A percentile compares a stretch with the other conserved stretches of the same genome.
phyloP scores from a whole-genome alignment of 2,888 invertebrate species.

The Gisinianus flammeolus region DNA sequence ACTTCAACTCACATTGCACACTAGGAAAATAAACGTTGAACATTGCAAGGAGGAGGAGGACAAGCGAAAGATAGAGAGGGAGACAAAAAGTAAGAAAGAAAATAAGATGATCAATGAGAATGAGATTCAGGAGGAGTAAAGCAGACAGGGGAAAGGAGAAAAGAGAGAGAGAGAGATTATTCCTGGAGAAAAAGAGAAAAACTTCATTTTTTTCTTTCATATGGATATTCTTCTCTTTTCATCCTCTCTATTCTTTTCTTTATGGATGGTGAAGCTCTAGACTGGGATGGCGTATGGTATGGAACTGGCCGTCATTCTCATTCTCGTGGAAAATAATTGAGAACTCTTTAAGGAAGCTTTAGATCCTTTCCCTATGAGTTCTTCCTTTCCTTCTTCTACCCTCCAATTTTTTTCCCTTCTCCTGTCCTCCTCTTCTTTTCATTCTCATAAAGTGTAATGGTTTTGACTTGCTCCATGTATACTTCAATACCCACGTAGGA shows the following conservation, averaged over 20 bases:
- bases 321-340: conserved; percentile 47
- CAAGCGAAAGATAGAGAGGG: background rate
- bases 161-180: conserved; percentile 29
- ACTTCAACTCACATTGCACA: background rate
- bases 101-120: background rate
- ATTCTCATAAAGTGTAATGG: conserved; percentile 36
- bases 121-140: background rate
- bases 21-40: background rate
- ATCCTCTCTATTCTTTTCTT: background rate
- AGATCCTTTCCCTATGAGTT: background rate
- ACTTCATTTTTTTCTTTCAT: conserved; percentile 33
- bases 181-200: conserved; percentile 14
- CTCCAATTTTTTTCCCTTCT: background rate
- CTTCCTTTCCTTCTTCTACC: conserved; percentile 23
- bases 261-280: background rate
- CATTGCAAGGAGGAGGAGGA: background rate
- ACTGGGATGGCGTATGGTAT: no score
- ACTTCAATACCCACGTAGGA: background rate
- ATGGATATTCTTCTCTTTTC: conserved; percentile 20
- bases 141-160: background rate
- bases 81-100: background rate
- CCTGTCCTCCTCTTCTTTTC: conserved; percentile 26
- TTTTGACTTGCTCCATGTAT: conserved; percentile 10
- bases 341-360: conserved; percentile 25
- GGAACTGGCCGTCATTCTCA: conserved; percentile 30